phyloP scores from a whole-genome alignment of 2,113 vertebrate genomes.

The Hyaena hyaena region DNA sequence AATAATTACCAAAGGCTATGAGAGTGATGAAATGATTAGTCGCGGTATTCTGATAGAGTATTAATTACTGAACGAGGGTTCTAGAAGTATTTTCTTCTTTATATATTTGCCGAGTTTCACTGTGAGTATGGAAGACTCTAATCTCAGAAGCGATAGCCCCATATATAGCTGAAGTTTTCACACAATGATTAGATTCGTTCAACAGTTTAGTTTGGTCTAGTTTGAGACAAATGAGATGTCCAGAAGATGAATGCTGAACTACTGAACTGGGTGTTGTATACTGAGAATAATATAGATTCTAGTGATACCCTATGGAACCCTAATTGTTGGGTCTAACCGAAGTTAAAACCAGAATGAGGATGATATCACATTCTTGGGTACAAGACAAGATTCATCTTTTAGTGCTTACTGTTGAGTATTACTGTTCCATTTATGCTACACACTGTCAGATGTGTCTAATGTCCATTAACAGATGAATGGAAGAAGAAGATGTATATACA shows the following conservation, averaged over 20 bases:
- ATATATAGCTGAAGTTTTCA: neutral
- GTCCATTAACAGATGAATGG: no score
- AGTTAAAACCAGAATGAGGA: neutral
- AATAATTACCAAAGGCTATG: neutral
- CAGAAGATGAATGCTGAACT: neutral
- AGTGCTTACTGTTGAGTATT: neutral
- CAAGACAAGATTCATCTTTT: neutral
- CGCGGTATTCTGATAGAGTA: neutral
- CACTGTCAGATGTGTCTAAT: neutral
- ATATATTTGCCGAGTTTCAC: neutral
- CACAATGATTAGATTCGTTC: neutral
- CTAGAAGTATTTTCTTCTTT: neutral
- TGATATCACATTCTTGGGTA: neutral
- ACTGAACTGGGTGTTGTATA: neutral
- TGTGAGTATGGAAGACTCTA: neutral
- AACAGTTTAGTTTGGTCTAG: neutral
- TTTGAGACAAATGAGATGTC: neutral
- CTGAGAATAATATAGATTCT: neutral
- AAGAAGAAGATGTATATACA: no score
- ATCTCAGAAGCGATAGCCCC: neutral
- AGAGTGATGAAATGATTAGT: neutral
- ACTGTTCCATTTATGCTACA: neutral
- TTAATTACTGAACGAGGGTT: neutral
- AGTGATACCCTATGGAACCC: neutral
- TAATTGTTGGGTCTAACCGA: neutral